These are phyloP conservation scores for Cinclus cinclus DNA, from an alignment of 2,113 vertebrate species.

Conservation along the genomic window DNA sequence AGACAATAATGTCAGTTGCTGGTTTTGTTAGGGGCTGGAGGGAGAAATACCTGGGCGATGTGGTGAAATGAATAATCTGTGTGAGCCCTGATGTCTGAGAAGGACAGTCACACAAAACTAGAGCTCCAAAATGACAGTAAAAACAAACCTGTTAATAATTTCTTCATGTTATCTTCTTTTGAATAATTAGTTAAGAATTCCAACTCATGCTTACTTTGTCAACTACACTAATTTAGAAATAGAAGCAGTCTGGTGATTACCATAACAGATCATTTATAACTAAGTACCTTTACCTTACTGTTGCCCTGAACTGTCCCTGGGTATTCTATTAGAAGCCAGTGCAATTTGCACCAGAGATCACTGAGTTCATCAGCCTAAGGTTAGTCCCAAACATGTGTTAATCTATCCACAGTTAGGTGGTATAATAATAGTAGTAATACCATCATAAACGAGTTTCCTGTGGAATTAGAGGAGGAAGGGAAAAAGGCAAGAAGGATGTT, in stretches of 20 bases:
- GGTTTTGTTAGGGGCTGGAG: background rate
- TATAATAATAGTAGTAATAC: too few relatives aligned
- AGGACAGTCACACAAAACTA: background rate
- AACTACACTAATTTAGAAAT: background rate
- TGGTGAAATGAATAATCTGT: background rate
- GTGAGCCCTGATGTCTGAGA: background rate
- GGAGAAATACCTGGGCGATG: background rate
- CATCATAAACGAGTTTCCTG: background rate
- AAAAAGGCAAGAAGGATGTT: background rate
- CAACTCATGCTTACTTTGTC: background rate
- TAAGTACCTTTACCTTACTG: background rate
- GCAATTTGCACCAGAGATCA: background rate
- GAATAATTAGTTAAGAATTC: background rate
- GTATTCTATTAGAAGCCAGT: background rate
- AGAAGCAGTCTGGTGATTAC: background rate
- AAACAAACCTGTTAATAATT: rapidly evolving
- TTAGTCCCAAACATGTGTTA: background rate
- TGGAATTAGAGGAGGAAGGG: background rate
- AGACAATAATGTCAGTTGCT: background rate
- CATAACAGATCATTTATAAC: background rate
- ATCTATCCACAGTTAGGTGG: background rate
- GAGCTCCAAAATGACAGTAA: background rate
- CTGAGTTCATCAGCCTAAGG: background rate
- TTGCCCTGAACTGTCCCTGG: background rate
- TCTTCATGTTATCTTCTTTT: background rate